Evolutionary conservation across 2,113 vertebrate genomes (phyloP).

Genomic region (Tapirus terrestris): DNA sequence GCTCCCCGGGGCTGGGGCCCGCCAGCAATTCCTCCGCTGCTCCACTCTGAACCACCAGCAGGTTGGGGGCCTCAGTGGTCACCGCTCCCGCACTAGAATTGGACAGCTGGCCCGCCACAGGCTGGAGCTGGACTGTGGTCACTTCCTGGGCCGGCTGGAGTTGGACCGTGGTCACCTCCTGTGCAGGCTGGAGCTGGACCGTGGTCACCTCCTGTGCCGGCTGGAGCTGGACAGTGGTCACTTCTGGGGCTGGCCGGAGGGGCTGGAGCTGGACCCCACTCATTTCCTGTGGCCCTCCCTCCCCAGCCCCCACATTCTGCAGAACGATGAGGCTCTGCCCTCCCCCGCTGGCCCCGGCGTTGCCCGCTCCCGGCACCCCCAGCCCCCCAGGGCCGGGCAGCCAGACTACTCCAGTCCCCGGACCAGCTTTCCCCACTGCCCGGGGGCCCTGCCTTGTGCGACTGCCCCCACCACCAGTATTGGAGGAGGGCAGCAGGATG

Average conservation of each 20-base stretch:
- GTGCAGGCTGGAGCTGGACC: conserved; percentile 80
- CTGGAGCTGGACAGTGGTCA: conserved; percentile 79
- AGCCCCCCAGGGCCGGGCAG: conserved; percentile 60
- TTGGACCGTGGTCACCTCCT: conserved; percentile 69
- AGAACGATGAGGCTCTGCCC: conserved; percentile 81
- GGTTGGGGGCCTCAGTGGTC: conserved; percentile 64
- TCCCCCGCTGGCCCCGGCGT: neutral
- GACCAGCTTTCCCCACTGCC: conserved; percentile 12
- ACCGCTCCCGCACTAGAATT: conserved; percentile 38
- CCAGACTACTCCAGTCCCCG: conserved; percentile 70
- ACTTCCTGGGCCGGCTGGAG: conserved; percentile 58
- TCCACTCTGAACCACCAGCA: conserved; percentile 81
- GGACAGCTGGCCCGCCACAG: conserved; percentile 51
- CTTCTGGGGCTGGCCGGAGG: neutral
- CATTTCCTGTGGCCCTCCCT: conserved; percentile 68
- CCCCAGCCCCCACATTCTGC: conserved; percentile 79
- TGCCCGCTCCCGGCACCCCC: conserved; percentile 53
- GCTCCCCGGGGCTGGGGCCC: conserved; percentile 28
- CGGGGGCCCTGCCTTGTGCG: neutral
- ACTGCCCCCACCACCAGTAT: neutral
- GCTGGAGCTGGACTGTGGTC: conserved; percentile 73
- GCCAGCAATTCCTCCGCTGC: conserved; percentile 68
- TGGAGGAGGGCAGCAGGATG: conserved; percentile 83
- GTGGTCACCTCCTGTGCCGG: conserved; percentile 57
- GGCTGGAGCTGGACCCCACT: conserved; percentile 77